These are phyloP conservation scores for Muscicapa adusta DNA, from an alignment of 2,113 vertebrate species.

Conservation along the genomic window DNA sequence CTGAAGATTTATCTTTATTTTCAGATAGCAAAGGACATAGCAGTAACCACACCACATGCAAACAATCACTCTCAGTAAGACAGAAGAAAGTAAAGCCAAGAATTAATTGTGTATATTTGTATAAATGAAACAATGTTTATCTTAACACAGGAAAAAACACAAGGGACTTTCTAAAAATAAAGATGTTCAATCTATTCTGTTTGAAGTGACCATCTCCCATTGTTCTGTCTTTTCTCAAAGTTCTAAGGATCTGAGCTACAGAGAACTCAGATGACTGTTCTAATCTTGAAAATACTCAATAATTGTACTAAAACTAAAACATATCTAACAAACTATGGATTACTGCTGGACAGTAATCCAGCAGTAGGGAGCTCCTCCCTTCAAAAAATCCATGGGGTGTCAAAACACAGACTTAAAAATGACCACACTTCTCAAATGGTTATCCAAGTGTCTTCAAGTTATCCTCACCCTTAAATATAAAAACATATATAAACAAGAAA, in stretches of 20 bases:
- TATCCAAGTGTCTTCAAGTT: not conserved
- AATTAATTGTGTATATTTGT: not conserved
- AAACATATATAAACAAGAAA: not conserved
- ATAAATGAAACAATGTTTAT: not conserved
- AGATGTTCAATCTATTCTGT: not conserved
- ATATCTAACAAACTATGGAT: not conserved
- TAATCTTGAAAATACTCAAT: not conserved
- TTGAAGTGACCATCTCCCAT: not conserved
- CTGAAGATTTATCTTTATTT: slow-evolving; percentile 4
- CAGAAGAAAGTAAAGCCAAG: not conserved
- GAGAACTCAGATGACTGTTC: not conserved
- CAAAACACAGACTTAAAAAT: not conserved
- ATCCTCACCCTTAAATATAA: not conserved
- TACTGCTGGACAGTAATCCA: not conserved
- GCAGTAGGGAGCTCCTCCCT: not conserved
- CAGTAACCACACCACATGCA: not conserved
- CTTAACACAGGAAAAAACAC: not conserved
- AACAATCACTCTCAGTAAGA: not conserved
- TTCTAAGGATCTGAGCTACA: not conserved
- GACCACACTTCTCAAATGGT: not conserved
- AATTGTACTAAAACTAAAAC: not conserved
- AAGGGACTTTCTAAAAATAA: not conserved
- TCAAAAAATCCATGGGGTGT: not conserved
- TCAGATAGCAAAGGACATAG: not conserved
- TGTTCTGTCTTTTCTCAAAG: not conserved